Conservation (phyloP, 2,888 invertebrate genomes). For the Thera britannica region DNA sequence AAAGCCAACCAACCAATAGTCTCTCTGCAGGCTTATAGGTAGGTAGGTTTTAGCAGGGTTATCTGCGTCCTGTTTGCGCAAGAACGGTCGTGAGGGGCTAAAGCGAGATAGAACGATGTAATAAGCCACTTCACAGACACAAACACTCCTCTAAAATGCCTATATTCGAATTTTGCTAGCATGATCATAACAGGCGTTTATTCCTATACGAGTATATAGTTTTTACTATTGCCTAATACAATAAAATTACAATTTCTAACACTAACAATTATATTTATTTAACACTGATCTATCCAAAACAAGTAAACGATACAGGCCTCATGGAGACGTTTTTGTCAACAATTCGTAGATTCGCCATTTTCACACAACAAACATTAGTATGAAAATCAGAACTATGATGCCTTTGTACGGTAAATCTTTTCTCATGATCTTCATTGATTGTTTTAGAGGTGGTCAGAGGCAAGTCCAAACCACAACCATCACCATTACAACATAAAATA, state of each 20-base stretch:
- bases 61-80: too few relatives aligned
- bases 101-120: neutral
- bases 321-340: constrained; percentile 10
- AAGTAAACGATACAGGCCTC: constrained; percentile 51
- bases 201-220: too few relatives aligned
- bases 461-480: neutral
- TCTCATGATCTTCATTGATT: too few relatives aligned
- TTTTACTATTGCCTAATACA: neutral
- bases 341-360: constrained; percentile 15
- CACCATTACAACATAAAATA: too few relatives aligned
- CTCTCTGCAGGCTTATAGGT: too few relatives aligned
- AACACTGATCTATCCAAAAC: constrained; percentile 52
- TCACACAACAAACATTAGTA: neutral
- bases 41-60: too few relatives aligned
- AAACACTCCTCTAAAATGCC: too few relatives aligned
- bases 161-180: too few relatives aligned
- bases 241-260: constrained; percentile 32
- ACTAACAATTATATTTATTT: constrained; percentile 50
- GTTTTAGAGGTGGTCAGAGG: too few relatives aligned
- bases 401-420: neutral
- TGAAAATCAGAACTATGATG: neutral
- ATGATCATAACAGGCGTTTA: neutral
- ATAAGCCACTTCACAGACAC: neutral
- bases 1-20: too few relatives aligned
- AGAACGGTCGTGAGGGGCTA: neutral